phyloP scores from a whole-genome alignment of 2,888 invertebrate species.

The Aproaerema taeniolella region DNA sequence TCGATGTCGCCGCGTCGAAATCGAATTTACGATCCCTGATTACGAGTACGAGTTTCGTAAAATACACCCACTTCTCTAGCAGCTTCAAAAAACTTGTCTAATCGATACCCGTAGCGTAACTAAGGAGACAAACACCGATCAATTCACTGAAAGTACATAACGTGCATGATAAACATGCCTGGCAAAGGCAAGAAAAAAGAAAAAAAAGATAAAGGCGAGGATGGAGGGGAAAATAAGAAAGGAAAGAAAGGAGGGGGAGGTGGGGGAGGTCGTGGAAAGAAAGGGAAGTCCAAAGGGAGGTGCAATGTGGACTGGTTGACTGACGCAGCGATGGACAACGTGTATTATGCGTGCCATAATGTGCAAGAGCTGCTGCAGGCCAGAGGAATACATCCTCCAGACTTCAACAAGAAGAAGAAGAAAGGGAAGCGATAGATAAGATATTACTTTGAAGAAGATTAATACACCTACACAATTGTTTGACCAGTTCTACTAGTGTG shows the following conservation, averaged over 20 bases:
- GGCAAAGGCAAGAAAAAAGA: conserved; percentile 55
- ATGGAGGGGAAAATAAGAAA: conserved; percentile 37
- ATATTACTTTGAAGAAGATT: too few relatives aligned
- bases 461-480: too few relatives aligned
- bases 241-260: conserved; percentile 62
- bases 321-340: conserved; percentile 94
- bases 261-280: conserved; percentile 65
- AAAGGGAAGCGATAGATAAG: conserved; percentile 81
- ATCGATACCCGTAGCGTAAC: neutral
- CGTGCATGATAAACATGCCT: conserved; percentile 56
- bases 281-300: conserved; percentile 79
- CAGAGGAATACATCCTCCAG: conserved; percentile 93
- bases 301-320: conserved; percentile 91
- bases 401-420: conserved; percentile 91
- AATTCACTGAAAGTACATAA: neutral
- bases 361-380: conserved; percentile 91
- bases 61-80: too few relatives aligned
- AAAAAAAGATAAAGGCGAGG: conserved; percentile 48
- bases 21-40: too few relatives aligned
- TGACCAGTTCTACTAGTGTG: too few relatives aligned
- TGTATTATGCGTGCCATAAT: conserved; percentile 95
- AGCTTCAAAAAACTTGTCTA: too few relatives aligned
- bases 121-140: neutral
- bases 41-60: too few relatives aligned
- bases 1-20: too few relatives aligned